Evolutionary conservation across 2,888 invertebrate genomes (phyloP).

Genomic region (Pseudeuparius sepicola): DNA sequence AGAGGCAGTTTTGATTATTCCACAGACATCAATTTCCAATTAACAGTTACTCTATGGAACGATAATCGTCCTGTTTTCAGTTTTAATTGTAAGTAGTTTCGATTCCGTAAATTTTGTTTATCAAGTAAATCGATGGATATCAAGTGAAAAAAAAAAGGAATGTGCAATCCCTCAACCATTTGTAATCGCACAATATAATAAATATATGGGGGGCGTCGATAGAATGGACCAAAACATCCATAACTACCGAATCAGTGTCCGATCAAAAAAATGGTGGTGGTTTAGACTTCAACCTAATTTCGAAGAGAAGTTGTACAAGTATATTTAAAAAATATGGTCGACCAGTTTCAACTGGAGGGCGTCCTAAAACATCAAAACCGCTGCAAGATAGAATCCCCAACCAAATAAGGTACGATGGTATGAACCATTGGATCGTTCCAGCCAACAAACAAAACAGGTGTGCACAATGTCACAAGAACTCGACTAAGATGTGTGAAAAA

Average conservation of each 20-base stretch:
- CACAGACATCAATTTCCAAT: conserved; percentile 16
- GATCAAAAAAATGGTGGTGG: conserved; percentile 25
- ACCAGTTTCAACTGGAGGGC: conserved; percentile 15
- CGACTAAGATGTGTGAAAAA: conserved; percentile 20
- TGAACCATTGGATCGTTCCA: conserved; percentile 19
- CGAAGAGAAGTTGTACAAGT: conserved; percentile 15
- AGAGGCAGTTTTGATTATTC: conserved; percentile 17
- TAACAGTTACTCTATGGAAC: conserved; percentile 22
- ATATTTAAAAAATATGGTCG: conserved; percentile 16
- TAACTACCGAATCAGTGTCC: conserved; percentile 22
- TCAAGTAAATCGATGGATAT: conserved; percentile 20
- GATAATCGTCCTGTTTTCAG: conserved; percentile 22
- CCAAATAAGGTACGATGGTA: conserved; percentile 15
- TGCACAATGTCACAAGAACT: conserved; percentile 16
- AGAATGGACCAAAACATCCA: conserved; percentile 24
- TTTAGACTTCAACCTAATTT: conserved; percentile 14
- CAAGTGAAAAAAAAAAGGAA: conserved; percentile 21
- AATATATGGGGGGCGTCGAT: conserved; percentile 26
- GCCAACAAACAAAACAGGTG: conserved; percentile 17
- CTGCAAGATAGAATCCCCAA: conserved; percentile 9
- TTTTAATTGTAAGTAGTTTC: conserved; percentile 19
- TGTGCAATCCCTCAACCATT: conserved; percentile 20
- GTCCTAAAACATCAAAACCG: conserved; percentile 18
- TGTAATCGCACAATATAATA: conserved; percentile 23
- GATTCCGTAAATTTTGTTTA: conserved; percentile 18